Evolutionary conservation across 2,797 vertebrate species (phyloP).

Genomic region (Phyllotis vaccarum): DNA sequence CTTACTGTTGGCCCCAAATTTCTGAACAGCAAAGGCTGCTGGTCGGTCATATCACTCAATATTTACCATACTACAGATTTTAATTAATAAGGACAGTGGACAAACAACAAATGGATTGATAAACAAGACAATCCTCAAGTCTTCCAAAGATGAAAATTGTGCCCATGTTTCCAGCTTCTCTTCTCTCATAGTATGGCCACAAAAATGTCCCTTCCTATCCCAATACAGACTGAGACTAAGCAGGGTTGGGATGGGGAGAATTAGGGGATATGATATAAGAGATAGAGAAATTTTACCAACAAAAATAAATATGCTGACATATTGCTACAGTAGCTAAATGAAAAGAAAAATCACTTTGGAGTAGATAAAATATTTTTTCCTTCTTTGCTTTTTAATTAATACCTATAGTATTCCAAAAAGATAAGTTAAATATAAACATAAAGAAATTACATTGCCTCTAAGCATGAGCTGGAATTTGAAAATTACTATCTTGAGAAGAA

Average conservation of each 20-base stretch:
- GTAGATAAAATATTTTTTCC: conserved; percentile 32
- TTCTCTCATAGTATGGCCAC: not conserved
- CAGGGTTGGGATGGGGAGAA: not conserved
- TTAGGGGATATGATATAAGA: not conserved
- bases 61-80: not conserved
- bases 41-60: not conserved
- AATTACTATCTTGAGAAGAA: not conserved
- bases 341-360: not conserved
- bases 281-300: not conserved
- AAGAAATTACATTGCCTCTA: not conserved
- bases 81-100: not conserved
- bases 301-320: not conserved
- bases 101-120: not conserved
- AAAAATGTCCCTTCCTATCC: not conserved
- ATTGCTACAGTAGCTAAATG: not conserved
- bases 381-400: not conserved
- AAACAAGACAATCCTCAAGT: not conserved
- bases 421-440: conserved; percentile 28
- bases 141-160: not conserved
- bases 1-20: no score
- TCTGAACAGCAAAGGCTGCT: not conserved
- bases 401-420: not conserved
- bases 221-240: not conserved
- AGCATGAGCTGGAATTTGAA: conserved; percentile 31
- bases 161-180: not conserved